Percentiles rank a stretch among this genome's conserved stretches.
Evolutionary conservation across 2,888 invertebrate genomes (phyloP).

Genomic region (Spicauda simplicius): DNA sequence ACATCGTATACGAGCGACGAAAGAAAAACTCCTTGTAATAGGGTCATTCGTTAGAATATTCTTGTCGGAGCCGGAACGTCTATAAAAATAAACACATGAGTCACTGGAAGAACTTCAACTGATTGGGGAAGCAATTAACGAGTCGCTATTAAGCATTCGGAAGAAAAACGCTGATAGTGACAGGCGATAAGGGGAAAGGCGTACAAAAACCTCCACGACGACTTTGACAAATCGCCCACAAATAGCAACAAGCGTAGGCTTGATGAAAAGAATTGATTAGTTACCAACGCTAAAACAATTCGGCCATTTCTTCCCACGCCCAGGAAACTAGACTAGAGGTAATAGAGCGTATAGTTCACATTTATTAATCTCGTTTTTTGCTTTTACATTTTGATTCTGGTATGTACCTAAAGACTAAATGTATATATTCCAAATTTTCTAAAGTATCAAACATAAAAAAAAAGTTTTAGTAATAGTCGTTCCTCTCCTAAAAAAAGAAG

Average conservation of each 20-base stretch:
- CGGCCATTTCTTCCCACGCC: constrained; percentile 29
- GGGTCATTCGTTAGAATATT: constrained; percentile 39
- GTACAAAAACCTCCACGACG: constrained; percentile 26
- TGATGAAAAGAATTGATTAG: constrained; percentile 34
- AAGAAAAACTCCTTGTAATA: constrained; percentile 39
- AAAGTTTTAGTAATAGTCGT: too few species aligned
- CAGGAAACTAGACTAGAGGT: too few species aligned
- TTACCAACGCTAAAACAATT: constrained; percentile 27
- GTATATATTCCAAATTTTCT: too few species aligned
- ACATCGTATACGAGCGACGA: constrained; percentile 36
- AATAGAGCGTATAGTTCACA: not conserved
- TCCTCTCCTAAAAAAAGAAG: too few species aligned
- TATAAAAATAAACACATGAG: constrained; percentile 24
- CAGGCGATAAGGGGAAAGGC: constrained; percentile 28
- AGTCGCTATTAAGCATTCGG: constrained; percentile 14
- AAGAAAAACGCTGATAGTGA: constrained; percentile 14
- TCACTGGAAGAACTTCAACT: constrained; percentile 12
- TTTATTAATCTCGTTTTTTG: not conserved
- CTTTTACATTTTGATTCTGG: not conserved
- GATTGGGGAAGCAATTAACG: constrained; percentile 23
- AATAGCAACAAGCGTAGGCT: constrained; percentile 21
- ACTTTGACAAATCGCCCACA: constrained; percentile 37
- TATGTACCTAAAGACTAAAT: not conserved
- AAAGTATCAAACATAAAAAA: too few species aligned
- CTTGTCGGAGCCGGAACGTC: constrained; percentile 18